A percentile compares a stretch with the other conserved stretches of the same genome.
Evolutionary conservation across 2,888 invertebrate genomes (phyloP).

Genomic region (Eucriotettix oculatus): DNA sequence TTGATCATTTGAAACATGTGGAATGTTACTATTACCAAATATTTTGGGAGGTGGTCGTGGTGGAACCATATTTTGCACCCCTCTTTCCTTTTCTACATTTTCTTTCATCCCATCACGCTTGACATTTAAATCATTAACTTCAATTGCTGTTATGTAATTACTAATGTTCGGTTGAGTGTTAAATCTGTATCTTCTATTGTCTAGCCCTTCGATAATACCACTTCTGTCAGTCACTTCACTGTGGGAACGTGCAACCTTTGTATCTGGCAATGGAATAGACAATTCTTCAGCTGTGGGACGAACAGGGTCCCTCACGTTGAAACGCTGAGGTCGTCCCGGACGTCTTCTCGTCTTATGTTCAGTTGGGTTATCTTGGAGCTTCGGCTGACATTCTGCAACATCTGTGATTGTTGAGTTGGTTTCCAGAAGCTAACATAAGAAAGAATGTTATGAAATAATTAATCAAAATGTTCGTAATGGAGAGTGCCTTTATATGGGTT

Average conservation of each 20-base stretch:
- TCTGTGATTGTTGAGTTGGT: too few relatives aligned
- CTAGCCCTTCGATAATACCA: slow-evolving; percentile 15
- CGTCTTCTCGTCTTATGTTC: too few relatives aligned
- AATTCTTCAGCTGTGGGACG: too few relatives aligned
- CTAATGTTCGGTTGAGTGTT: slow-evolving; percentile 18
- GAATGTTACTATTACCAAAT: background rate
- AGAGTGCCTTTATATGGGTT: too few relatives aligned
- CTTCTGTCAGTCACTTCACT: slow-evolving; percentile 28
- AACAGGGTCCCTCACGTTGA: too few relatives aligned
- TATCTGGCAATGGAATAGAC: slow-evolving; percentile 24
- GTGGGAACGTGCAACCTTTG: slow-evolving; percentile 21
- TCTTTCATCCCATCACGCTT: slow-evolving; percentile 33
- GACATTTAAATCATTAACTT: slow-evolving; percentile 52
- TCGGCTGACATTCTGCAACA: too few relatives aligned
- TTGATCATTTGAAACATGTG: background rate
- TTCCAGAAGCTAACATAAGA: too few relatives aligned
- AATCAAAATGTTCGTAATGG: too few relatives aligned
- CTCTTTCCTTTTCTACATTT: slow-evolving; percentile 28
- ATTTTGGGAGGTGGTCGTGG: slow-evolving; percentile 20
- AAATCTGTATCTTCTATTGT: slow-evolving; percentile 4
- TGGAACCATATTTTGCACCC: slow-evolving; percentile 13
- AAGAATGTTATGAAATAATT: too few relatives aligned
- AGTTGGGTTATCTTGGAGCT: too few relatives aligned
- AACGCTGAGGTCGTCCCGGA: too few relatives aligned
- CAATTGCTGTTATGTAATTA: slow-evolving; percentile 74